phyloP scores from a whole-genome alignment of 2,888 invertebrate genomes.

The Seladonia tumulorum region DNA sequence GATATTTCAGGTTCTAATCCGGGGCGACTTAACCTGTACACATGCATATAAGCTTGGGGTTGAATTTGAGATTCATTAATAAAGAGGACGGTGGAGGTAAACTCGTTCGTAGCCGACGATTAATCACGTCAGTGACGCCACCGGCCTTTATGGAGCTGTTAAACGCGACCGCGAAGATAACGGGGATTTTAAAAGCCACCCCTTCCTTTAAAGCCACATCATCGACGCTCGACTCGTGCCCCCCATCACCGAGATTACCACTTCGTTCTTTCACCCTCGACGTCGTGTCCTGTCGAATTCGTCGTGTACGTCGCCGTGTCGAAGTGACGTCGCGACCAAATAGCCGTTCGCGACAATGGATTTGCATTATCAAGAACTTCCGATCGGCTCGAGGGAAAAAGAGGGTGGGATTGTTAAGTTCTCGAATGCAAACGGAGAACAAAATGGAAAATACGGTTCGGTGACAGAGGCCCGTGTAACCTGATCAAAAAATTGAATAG shows the following conservation, averaged over 20 bases:
- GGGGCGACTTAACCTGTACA: not conserved
- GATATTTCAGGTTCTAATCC: slow-evolving; percentile 1
- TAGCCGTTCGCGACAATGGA: slow-evolving; percentile 14
- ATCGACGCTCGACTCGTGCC: slow-evolving; percentile 16
- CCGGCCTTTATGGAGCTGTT: slow-evolving; percentile 59
- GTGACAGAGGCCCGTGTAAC: not conserved
- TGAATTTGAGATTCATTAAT: slow-evolving; percentile 44
- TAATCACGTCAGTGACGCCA: slow-evolving; percentile 63
- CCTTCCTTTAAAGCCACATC: slow-evolving; percentile 23
- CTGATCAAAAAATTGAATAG: not conserved
- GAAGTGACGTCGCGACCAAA: not conserved
- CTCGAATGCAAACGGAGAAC: not conserved
- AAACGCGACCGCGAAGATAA: slow-evolving; percentile 61
- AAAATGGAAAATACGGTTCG: not conserved
- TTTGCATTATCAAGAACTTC: slow-evolving; percentile 42
- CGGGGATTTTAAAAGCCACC: slow-evolving; percentile 51
- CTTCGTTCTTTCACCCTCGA: not conserved
- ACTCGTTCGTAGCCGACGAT: slow-evolving; percentile 59
- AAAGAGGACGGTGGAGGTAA: slow-evolving; percentile 38
- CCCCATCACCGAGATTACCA: slow-evolving; percentile 36
- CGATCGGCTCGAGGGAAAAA: not conserved
- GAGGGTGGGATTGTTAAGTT: not conserved
- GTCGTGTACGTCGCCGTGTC: not conserved
- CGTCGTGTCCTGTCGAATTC: not conserved
- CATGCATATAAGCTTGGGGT: not conserved